Conservation (phyloP, 2,113 vertebrate genomes). For the Narcine bancroftii region DNA sequence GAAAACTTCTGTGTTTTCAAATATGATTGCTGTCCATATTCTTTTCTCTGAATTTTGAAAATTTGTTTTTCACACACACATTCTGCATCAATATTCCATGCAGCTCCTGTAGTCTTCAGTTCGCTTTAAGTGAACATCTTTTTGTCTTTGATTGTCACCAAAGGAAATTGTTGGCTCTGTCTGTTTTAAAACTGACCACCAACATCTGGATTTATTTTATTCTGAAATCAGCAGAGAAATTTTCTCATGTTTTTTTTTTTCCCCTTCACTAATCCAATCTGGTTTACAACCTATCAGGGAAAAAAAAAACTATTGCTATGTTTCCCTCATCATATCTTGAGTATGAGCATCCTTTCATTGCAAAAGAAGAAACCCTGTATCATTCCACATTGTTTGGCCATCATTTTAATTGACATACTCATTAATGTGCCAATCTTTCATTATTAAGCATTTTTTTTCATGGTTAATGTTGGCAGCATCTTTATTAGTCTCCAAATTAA, state of each 20-base stretch:
- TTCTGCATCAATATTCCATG: not conserved
- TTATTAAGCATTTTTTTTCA: not conserved
- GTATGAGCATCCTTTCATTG: not conserved
- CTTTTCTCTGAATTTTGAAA: not conserved
- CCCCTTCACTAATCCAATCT: not conserved
- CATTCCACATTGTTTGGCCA: not conserved
- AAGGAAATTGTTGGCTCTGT: not conserved
- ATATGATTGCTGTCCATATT: not conserved
- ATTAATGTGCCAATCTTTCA: not conserved
- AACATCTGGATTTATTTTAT: not conserved
- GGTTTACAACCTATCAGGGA: not conserved
- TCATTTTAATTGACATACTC: not conserved
- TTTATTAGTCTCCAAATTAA: not conserved
- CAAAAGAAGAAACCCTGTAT: not conserved
- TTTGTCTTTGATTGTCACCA: not conserved
- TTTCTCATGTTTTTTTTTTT: not conserved
- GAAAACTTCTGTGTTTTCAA: not conserved
- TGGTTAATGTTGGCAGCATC: not conserved
- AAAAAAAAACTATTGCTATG: not conserved
- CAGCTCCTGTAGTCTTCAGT: not conserved
- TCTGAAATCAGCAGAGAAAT: not conserved
- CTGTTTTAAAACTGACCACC: not conserved
- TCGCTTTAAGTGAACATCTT: not conserved
- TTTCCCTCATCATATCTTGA: not conserved
- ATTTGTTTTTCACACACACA: not conserved